These are phyloP conservation scores for Sander lucioperca DNA, from an alignment of 2,113 vertebrate species.

Conservation along the genomic window DNA sequence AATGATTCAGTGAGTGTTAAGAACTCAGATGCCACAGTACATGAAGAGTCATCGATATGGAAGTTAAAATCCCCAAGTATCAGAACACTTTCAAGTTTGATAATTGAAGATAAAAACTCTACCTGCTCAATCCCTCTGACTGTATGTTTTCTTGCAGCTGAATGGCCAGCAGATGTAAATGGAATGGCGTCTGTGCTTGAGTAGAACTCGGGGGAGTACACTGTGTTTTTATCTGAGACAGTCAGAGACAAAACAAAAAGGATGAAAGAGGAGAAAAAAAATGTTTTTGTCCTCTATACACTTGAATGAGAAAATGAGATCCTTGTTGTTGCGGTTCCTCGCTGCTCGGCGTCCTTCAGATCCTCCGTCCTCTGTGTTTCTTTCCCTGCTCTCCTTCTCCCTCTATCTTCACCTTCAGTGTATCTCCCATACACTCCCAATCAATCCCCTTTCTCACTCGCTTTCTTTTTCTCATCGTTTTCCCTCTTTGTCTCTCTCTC, in stretches of 20 bases:
- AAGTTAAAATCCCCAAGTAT: too few species aligned
- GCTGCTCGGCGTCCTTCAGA: constrained; percentile 8
- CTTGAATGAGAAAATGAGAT: background rate
- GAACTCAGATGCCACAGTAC: too few species aligned
- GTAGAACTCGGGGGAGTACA: background rate
- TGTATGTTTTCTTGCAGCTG: background rate
- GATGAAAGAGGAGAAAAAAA: background rate
- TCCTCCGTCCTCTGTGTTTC: background rate
- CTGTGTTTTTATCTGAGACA: background rate
- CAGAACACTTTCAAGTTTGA: too few species aligned
- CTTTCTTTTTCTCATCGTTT: background rate
- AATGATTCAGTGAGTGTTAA: too few species aligned
- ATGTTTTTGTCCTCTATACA: constrained; percentile 18
- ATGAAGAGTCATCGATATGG: too few species aligned
- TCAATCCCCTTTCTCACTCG: background rate
- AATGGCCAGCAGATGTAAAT: constrained; percentile 10
- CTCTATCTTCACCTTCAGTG: background rate
- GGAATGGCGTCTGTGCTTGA: background rate
- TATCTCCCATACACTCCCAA: background rate
- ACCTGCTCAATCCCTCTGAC: too few species aligned
- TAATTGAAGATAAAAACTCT: too few species aligned
- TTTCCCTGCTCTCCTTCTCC: background rate
- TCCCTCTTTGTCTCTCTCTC: background rate
- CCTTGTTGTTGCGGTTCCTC: background rate
- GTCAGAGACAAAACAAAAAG: background rate